These are phyloP conservation scores for Discoglossus pictus DNA, from an alignment of 2,797 vertebrate species.

Conservation along the genomic window DNA sequence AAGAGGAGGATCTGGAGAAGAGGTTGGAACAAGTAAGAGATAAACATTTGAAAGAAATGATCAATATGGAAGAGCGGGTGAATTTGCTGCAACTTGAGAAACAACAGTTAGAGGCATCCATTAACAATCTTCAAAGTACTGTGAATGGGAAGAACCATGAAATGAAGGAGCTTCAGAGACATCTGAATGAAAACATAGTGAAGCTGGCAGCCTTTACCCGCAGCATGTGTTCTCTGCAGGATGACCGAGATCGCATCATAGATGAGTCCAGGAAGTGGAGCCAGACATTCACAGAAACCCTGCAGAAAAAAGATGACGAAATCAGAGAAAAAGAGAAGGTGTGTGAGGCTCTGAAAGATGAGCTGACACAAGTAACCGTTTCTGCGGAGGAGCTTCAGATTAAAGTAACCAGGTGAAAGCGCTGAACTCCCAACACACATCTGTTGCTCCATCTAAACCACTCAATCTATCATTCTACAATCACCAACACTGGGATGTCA, in stretches of 20 bases:
- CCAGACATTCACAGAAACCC: slow-evolving; percentile 80
- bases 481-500: too few relatives aligned
- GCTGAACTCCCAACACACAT: not conserved
- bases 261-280: slow-evolving; percentile 93
- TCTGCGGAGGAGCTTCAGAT: slow-evolving; percentile 77
- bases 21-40: slow-evolving; percentile 83
- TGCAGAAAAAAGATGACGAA: slow-evolving; percentile 89
- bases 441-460: too few relatives aligned
- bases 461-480: too few relatives aligned
- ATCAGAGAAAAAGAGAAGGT: slow-evolving; percentile 76
- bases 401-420: slow-evolving; percentile 66
- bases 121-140: slow-evolving; percentile 68
- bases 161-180: slow-evolving; percentile 77
- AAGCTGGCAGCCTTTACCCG: slow-evolving; percentile 89
- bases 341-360: slow-evolving; percentile 74
- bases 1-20: slow-evolving; percentile 83
- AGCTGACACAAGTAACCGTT: slow-evolving; percentile 73
- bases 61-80: slow-evolving; percentile 81
- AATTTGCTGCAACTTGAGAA: slow-evolving; percentile 76
- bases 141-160: slow-evolving; percentile 74
- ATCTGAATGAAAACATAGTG: slow-evolving; percentile 84
- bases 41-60: slow-evolving; percentile 82
- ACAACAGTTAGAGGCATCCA: slow-evolving; percentile 70
- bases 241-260: slow-evolving; percentile 91
- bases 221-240: slow-evolving; percentile 96